phyloP scores from a whole-genome alignment of 1,140 invertebrate genomes.

The Tyrophagus putrescentiae region DNA sequence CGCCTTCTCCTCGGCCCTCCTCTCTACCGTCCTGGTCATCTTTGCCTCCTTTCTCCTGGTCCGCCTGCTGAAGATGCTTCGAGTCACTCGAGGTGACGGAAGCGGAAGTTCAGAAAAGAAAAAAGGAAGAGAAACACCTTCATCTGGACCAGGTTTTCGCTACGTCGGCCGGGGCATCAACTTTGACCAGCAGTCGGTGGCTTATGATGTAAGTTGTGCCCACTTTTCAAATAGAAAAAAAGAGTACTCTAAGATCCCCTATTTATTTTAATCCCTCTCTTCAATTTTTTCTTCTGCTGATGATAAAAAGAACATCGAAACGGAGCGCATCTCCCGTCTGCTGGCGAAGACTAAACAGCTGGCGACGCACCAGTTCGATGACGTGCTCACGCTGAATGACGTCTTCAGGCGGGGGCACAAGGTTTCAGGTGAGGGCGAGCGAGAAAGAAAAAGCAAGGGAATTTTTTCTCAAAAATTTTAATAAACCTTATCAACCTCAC shows the following conservation, averaged over 20 bases:
- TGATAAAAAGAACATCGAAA: no score
- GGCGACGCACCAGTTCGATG: constrained; percentile 60
- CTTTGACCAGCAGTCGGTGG: background rate
- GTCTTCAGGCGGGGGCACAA: constrained; percentile 75
- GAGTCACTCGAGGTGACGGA: background rate
- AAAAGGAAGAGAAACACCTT: background rate
- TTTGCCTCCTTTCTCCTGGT: background rate
- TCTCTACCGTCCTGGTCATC: background rate
- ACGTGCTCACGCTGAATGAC: constrained; percentile 75
- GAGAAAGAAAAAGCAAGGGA: no score
- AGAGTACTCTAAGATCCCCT: no score
- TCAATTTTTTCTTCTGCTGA: no score
- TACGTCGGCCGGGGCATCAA: background rate
- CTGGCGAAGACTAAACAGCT: background rate
- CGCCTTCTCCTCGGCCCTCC: no score
- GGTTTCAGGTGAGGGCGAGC: constrained; percentile 60
- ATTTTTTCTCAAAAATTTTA: background rate
- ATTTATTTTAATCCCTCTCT: no score
- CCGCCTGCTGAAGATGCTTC: background rate
- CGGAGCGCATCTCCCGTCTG: background rate
- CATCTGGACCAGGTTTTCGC: background rate
- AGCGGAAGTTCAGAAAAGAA: background rate
- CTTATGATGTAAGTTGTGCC: background rate
- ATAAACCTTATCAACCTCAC: constrained; percentile 32
- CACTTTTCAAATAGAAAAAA: background rate